Evolutionary conservation across 2,888 invertebrate genomes (phyloP), one percentile per base, ranked within the genome.

Genomic region (Cancer borealis): DNA sequence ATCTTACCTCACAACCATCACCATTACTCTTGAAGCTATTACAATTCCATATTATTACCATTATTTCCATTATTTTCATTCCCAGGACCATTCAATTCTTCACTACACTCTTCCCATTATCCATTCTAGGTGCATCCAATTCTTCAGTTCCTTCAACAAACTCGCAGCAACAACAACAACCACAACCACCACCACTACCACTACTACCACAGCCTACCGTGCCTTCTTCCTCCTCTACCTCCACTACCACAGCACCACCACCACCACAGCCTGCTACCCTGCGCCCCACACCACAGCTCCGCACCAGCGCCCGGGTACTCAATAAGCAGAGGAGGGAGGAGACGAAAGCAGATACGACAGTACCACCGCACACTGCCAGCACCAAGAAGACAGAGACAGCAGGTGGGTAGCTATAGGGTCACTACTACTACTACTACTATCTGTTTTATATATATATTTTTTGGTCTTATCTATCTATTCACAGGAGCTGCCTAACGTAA

Each of bases 271-370:
- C 92, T 17, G 14, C 94, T 14, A 54, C 88, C 39, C 73, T 87
- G 45, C 88, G 93, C 30, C 92, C 95, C 60, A 87, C 87, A 4
- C 95, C 47, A 30, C 95, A 92, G 73, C 93, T 95, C 47, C 93
- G 95, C 45, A 95, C 93, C 66, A 93, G 93, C 91, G 95, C 95
- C 45, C 87, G 95, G 10, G 95, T 95, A 49, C 93, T 93, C 30
- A 95, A 95, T 49, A 95, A 95, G 60, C 95, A 93, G 66, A 89
- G 95, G n/a, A 91, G 93, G 30, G 95, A 93, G 88, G 95, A 95
- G 93, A 95, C 89, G 46, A 94, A 92, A 87, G 66, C 91, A 17
- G 92, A 92, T 30, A 47, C 17, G 45, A 30, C 79, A 47, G 49
- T 54, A 10, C 45, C 92, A 21, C 12, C 87, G 17, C 21, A 39